Percentiles rank a stretch among this genome's conserved stretches.
Evolutionary conservation across 2,797 vertebrate genomes (phyloP).

Genomic region (Neostethus bicornis): DNA sequence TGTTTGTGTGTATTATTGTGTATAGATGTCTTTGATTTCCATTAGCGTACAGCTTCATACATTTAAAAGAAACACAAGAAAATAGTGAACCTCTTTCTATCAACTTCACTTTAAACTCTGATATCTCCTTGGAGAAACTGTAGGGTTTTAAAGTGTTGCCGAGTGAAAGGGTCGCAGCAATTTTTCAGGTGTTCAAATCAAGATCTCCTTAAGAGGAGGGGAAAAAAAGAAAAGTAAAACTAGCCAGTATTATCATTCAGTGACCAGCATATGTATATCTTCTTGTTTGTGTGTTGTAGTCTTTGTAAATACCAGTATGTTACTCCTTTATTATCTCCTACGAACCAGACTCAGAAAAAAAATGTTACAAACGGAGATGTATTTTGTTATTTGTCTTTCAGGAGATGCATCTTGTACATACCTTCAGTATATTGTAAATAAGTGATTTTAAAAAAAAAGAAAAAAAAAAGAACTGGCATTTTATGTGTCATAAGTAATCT

Average conservation of each 20-base stretch:
- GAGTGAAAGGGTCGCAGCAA: conserved; percentile 45
- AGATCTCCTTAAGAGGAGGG: conserved; percentile 40
- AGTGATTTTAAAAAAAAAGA: conserved; percentile 73
- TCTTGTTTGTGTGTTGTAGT: conserved; percentile 83
- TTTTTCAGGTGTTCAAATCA: conserved; percentile 45
- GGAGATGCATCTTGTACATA: conserved; percentile 80
- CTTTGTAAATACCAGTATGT: conserved; percentile 85
- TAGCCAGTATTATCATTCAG: conserved; percentile 67
- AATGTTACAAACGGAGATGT: conserved; percentile 70
- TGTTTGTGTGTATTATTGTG: conserved; percentile 66
- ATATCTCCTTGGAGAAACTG: conserved; percentile 38
- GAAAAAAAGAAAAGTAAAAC: conserved; percentile 45
- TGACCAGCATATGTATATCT: conserved; percentile 77
- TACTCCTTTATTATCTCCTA: conserved; percentile 75
- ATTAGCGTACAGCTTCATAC: conserved; percentile 50
- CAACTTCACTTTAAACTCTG: conserved; percentile 19
- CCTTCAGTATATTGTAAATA: conserved; percentile 88
- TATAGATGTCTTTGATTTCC: conserved; percentile 66
- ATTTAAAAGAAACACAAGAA: conserved; percentile 30
- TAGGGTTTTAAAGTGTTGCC: conserved; percentile 53
- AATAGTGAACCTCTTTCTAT: conserved; percentile 50
- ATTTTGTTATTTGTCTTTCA: conserved; percentile 88
- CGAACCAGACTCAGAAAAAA: conserved; percentile 66
- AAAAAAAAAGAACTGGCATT: conserved; percentile 76
- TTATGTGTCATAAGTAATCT: conserved; percentile 85